Conservation (phyloP, 2,797 vertebrate species). For the Alauda arvensis region DNA sequence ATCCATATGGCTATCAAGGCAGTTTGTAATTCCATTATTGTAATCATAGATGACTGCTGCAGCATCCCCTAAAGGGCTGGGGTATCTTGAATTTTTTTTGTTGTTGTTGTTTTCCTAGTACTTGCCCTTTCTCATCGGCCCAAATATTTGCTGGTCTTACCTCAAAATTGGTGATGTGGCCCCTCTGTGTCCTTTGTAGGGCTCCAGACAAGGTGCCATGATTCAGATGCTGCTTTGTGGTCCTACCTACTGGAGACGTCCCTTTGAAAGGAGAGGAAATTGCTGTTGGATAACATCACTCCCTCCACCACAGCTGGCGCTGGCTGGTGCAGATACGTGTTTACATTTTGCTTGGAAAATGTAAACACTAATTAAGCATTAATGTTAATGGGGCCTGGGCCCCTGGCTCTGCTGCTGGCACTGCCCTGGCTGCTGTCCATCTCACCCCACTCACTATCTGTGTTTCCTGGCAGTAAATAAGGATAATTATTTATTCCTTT, state of each 20-base stretch:
- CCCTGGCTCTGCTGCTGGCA: background rate
- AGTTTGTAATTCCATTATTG: conserved; percentile 2
- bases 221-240: background rate
- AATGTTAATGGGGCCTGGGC: conserved; percentile 39
- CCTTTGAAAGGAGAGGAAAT: conserved; percentile 41
- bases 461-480: conserved; percentile 41
- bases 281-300: conserved; percentile 30
- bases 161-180: background rate
- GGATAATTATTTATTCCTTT: conserved; percentile 36
- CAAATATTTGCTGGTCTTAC: background rate
- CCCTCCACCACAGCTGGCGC: conserved; percentile 11
- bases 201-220: fast-evolving
- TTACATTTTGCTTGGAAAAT: conserved; percentile 42
- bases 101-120: background rate
- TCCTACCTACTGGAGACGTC: conserved; percentile 27
- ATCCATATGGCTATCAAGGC: conserved; percentile 6
- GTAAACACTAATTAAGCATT: conserved; percentile 61
- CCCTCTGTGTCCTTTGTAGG: background rate
- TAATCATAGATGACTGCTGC: background rate
- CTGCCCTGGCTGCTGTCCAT: conserved; percentile 47
- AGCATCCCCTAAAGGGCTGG: background rate
- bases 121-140: background rate
- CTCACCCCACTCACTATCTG: conserved; percentile 29
- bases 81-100: no score
- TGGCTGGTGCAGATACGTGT: conserved; percentile 15